phyloP scores from a whole-genome alignment of 2,888 invertebrate genomes.

The Catonia carolina region DNA sequence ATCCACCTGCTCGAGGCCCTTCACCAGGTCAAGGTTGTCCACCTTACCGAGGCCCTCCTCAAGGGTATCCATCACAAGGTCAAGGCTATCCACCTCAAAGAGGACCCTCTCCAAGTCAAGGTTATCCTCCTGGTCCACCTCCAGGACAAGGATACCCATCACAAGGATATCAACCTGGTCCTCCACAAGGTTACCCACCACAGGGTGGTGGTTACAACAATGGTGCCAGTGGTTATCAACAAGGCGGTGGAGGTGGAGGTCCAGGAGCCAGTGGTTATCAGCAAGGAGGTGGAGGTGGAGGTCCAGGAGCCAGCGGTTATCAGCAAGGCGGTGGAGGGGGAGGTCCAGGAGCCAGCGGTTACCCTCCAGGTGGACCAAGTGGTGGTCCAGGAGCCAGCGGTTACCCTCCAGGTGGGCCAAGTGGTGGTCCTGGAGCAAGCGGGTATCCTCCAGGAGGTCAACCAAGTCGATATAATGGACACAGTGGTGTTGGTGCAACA shows the following conservation, averaged over 20 bases:
- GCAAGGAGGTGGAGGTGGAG: no score
- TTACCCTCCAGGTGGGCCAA: neutral
- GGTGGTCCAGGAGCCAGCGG: neutral
- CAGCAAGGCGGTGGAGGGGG: neutral
- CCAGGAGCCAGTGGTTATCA: slow-evolving; percentile 1
- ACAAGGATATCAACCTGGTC: neutral
- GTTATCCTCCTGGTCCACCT: neutral
- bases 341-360: neutral
- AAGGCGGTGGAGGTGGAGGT: no score
- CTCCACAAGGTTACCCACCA: slow-evolving; percentile 1
- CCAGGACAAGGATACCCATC: neutral
- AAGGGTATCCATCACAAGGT: neutral
- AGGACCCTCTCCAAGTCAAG: slow-evolving; percentile 1
- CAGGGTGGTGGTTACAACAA: neutral
- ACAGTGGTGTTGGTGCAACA: slow-evolving; percentile 8
- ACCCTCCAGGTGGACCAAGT: neutral
- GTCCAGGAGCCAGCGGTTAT: slow-evolving; percentile 2
- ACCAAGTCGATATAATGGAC: slow-evolving; percentile 2
- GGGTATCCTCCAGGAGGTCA: slow-evolving; percentile 1
- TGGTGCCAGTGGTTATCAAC: neutral
- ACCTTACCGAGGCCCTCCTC: neutral
- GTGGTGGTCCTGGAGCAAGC: slow-evolving; percentile 5
- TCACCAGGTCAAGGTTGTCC: neutral
- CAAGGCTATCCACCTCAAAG: neutral
- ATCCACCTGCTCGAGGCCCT: neutral